Conservation (phyloP, 2,888 invertebrate genomes). For the Thymelicus lineola region DNA sequence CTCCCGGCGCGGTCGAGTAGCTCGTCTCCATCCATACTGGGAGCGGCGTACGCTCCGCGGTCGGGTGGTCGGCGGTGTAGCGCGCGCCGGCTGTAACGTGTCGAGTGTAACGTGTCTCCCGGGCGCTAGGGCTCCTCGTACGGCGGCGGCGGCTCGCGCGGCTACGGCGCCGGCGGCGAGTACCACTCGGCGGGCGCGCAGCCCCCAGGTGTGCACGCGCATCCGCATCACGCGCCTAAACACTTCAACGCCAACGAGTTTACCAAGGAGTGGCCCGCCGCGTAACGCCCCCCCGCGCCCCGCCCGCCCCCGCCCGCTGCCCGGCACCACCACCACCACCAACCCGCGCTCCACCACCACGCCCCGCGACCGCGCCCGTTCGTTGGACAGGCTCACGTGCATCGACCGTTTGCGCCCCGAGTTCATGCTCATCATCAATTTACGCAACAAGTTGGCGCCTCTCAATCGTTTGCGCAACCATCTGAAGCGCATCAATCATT, state of each 20-base stretch:
- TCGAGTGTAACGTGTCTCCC: slow-evolving; percentile 43
- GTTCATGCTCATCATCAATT: too few relatives aligned
- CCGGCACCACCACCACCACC: slow-evolving; percentile 52
- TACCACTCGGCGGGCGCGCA: slow-evolving; percentile 76
- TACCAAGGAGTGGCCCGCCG: slow-evolving; percentile 2
- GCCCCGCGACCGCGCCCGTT: slow-evolving; percentile 45
- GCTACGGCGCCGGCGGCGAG: slow-evolving; percentile 70
- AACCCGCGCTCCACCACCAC: slow-evolving; percentile 77
- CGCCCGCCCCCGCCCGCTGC: slow-evolving; percentile 55
- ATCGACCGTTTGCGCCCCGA: background rate
- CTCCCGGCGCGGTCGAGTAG: slow-evolving; percentile 32
- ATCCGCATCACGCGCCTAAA: slow-evolving; percentile 84
- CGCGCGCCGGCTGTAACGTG: slow-evolving; percentile 12
- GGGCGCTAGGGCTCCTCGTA: slow-evolving; percentile 79
- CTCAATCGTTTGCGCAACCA: too few relatives aligned
- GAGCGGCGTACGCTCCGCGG: slow-evolving; percentile 20
- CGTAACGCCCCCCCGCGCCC: slow-evolving; percentile 24
- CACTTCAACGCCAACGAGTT: slow-evolving; percentile 74
- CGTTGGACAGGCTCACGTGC: background rate
- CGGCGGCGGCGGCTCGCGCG: slow-evolving; percentile 79
- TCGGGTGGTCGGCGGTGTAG: slow-evolving; percentile 37
- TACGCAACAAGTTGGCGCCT: too few relatives aligned
- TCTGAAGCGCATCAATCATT: too few relatives aligned
- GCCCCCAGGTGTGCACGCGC: slow-evolving; percentile 81
- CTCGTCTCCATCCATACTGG: background rate